Base-by-base conservation (phyloP, 2,888 invertebrate genomes). In the Melanostoma mellinum region DNA sequence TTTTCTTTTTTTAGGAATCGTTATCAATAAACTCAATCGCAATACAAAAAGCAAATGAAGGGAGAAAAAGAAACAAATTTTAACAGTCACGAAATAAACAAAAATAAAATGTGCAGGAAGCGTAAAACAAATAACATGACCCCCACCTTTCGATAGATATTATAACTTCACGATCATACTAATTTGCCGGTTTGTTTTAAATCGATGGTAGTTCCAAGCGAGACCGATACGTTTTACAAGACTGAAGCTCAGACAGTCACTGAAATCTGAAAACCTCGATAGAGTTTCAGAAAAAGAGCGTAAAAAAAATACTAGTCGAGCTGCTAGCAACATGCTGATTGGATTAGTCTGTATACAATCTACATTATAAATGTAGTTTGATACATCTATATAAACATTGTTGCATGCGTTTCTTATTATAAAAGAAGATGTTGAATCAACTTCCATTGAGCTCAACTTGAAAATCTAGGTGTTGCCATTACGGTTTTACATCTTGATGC, bases 1-100 rank as follows among this genome's bases (percentile, higher is more conserved):
- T 36, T 38, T 71, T 60, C 4, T 42, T 58, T 76, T 76, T 10
- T 56, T 4, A 46, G 40, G 36, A 81, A 42, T 76, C n/a, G 36
- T 76, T 80, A 80, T 80, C 75, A 71, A 63, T 52, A 63, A 55
- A 33, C 5, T 6, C n/a, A 46, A 48, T 55, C 4, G 10, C 20
- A 36, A 9, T 38, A 38, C n/a, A 32, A 32, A 36, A 72, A 42
- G n/a, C 72, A 33, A 32, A 10, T 42, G 30, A 53, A 44, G 3
- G n/a, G 4, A 73, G 46, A 10, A 48, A 61, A 50, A 33, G 32
- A 46, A 76, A 60, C 42, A 8, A 52, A 60, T 52, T 40, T 4
- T 60, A 42, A 32, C 52, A 44, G 20, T 20, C 8, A 42, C 4
- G 9, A 35, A 63, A 32, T 30, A 33, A 32, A 74, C 35, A 8